Evolutionary conservation across 2,797 vertebrate genomes (phyloP).

Genomic region (Melanotaenia maccullochi): DNA sequence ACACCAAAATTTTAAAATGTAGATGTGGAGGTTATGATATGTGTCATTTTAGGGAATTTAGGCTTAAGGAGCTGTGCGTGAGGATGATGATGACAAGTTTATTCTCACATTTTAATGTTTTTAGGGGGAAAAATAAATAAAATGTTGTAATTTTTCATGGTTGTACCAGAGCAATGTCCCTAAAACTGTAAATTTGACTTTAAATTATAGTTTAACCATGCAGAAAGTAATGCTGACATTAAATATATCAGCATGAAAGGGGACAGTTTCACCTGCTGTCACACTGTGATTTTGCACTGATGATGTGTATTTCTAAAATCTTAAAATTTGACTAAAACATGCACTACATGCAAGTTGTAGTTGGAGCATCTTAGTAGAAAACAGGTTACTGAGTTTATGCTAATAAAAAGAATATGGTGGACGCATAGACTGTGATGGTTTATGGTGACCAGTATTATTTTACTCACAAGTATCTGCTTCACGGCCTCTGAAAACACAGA

Average conservation of each 20-base stretch:
- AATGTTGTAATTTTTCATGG: background rate
- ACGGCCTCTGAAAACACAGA: background rate
- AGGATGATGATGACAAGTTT: too few species aligned
- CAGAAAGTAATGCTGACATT: background rate
- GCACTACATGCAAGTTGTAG: background rate
- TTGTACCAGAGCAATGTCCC: background rate
- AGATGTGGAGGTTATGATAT: background rate
- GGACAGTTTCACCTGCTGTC: background rate
- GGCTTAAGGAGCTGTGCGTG: too few species aligned
- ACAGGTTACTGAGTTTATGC: background rate
- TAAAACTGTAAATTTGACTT: background rate
- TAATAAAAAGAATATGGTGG: background rate
- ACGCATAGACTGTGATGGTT: background rate
- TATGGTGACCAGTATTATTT: background rate
- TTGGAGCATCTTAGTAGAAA: background rate
- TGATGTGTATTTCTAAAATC: background rate
- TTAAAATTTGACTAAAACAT: background rate
- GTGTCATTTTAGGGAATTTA: too few species aligned
- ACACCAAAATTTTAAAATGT: background rate
- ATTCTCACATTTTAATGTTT: too few species aligned
- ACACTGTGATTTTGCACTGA: background rate
- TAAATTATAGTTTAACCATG: background rate
- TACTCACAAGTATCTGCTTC: conserved; percentile 17
- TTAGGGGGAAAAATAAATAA: background rate
- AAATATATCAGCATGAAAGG: too few species aligned